Evolutionary conservation across 2,797 vertebrate species (phyloP), one percentile per base, ranked within the genome.

Genomic region (Euphonia xanthogaster): DNA sequence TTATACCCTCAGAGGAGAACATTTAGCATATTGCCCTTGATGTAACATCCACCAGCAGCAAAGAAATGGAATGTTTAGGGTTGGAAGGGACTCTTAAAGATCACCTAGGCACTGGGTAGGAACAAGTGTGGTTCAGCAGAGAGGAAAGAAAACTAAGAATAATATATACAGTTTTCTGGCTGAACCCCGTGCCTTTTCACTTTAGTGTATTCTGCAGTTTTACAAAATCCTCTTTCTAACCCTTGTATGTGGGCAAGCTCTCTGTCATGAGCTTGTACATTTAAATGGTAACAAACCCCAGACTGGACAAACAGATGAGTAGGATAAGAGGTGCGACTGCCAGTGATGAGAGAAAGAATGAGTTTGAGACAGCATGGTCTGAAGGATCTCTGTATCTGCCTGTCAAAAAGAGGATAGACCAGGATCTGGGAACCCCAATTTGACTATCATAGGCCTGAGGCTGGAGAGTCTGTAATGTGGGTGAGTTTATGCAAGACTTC

Each of bases 21-120:
- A 55, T 45, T 72, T 39, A 54, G 5, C 57, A 24, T 74, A 3
- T 60, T 65, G 16, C 40, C 35, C 24, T 63, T 57, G 21, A 23
- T 48, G 9, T 2, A 8, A n/a, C 39, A 33, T 57, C 58, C 18
- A 48, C 39, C 25, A 83, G 21, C 15, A n/a, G 24, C 35, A 44
- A 10, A 61, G 48, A 74, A 48, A 37, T 18, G 28, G 27, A 67
- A 47, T 23, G 22, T 12, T 51, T 60, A 39, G 40, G 25, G 6
- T 40, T 67, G 42, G 47, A 73, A 17, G n/a, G 19, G 8, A 47
- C 31, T 68, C 68, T 61, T 50, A 42, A 81, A 44, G 5, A 50
- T 62, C 27, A 68, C 7, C 20, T 81, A 0, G 0, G 9, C 51
- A 27, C 21, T 66, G 10, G 1, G 4, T 50, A 70, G n/a, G 61